Conservation (phyloP, 2,113 vertebrate species). For the Varanus salvator region DNA sequence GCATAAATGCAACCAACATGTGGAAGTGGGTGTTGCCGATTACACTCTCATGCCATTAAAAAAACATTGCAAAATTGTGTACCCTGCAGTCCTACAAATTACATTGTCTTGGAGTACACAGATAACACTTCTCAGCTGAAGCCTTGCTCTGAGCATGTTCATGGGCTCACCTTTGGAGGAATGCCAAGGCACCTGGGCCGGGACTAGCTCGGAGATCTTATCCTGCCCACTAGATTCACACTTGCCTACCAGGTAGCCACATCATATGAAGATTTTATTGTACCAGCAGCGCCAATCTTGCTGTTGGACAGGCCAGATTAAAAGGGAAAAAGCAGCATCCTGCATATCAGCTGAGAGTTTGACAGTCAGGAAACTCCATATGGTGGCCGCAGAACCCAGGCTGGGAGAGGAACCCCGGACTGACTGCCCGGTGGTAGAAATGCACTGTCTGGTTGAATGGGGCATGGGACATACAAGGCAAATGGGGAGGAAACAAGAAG, state of each 20-base stretch:
- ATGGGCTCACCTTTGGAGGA: slow-evolving; percentile 47
- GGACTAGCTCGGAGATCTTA: not conserved
- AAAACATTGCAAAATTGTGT: slow-evolving; percentile 61
- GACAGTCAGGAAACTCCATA: not conserved
- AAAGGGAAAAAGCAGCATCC: too few species aligned
- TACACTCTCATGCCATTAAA: slow-evolving; percentile 66
- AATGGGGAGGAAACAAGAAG: not conserved
- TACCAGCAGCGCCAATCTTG: not conserved
- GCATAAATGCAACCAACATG: slow-evolving; percentile 82
- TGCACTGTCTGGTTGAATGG: not conserved
- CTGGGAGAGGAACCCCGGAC: not conserved
- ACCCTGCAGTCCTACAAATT: slow-evolving; percentile 62
- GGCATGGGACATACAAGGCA: not conserved
- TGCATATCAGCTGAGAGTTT: too few species aligned
- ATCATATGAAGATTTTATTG: not conserved
- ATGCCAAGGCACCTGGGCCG: not conserved
- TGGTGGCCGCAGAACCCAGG: not conserved
- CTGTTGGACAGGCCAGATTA: too few species aligned
- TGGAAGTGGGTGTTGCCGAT: slow-evolving; percentile 73
- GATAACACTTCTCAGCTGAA: slow-evolving; percentile 67
- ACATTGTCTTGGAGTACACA: slow-evolving; percentile 51
- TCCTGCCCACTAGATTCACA: not conserved
- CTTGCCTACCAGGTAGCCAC: not conserved
- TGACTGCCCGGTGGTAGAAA: not conserved
- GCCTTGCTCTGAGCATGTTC: slow-evolving; percentile 47